Conservation (phyloP, 92 coral and sea anemone genomes). For the Heteractis magnifica region DNA sequence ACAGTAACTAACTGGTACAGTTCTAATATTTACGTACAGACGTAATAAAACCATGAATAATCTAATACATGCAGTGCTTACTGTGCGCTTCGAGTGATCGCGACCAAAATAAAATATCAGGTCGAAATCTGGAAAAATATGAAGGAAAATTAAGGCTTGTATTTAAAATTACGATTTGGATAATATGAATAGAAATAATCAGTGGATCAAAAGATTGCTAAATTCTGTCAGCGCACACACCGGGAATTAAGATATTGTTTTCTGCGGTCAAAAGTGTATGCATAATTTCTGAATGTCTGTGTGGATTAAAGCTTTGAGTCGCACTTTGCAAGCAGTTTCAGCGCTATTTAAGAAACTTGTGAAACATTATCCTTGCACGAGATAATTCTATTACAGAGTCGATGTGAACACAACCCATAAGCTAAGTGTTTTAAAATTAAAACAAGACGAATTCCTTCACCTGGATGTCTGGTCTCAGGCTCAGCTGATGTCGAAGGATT, state of each 20-base stretch:
- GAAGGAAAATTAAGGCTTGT: neutral
- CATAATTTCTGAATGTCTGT: slow-evolving; percentile 9
- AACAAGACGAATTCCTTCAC: slow-evolving; percentile 5
- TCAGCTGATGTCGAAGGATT: slow-evolving; percentile 25
- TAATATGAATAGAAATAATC: neutral
- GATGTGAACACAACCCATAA: neutral
- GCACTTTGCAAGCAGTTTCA: neutral
- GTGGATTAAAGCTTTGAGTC: neutral
- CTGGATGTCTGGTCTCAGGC: neutral
- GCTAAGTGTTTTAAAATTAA: neutral
- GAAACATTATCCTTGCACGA: neutral
- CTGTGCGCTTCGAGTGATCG: neutral
- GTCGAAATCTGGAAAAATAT: neutral
- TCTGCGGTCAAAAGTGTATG: neutral
- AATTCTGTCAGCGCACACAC: neutral
- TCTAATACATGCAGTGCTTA: neutral
- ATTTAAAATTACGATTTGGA: neutral
- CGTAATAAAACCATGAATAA: neutral
- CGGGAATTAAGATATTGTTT: neutral
- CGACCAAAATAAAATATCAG: neutral
- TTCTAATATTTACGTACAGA: neutral
- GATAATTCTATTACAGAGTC: neutral
- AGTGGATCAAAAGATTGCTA: neutral
- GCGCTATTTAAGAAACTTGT: neutral
- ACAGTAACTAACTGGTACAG: slow-evolving; percentile 13